Conservation (phyloP, 1,140 invertebrate species). For the Theocolax elegans region DNA sequence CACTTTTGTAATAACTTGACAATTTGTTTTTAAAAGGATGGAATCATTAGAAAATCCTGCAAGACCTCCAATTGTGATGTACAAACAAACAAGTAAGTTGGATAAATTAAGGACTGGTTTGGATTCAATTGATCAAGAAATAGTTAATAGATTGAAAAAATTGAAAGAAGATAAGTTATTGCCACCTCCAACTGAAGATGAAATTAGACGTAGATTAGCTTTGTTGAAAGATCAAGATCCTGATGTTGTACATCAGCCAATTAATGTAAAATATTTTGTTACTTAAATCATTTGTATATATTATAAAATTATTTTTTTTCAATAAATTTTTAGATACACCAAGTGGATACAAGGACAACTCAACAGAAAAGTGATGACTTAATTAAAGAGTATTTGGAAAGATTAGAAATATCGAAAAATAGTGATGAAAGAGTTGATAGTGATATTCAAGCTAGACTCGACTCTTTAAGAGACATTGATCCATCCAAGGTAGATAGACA, state of each 20-base stretch:
- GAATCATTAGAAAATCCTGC: conserved; percentile 61
- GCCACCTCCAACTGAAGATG: conserved; percentile 54
- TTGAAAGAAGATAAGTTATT: conserved; percentile 55
- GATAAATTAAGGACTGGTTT: conserved; percentile 59
- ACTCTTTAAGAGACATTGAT: conserved; percentile 50
- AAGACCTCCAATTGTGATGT: conserved; percentile 63
- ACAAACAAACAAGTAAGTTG: conserved; percentile 53
- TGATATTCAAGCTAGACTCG: conserved; percentile 52
- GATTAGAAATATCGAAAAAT: conserved; percentile 48
- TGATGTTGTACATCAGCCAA: conserved; percentile 39
- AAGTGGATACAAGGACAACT: conserved; percentile 57
- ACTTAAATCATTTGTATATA: not conserved
- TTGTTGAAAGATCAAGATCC: conserved; percentile 56
- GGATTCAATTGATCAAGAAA: conserved; percentile 59
- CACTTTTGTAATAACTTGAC: too few relatives aligned
- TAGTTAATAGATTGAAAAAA: conserved; percentile 61
- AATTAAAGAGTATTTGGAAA: conserved; percentile 56
- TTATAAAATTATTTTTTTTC: not conserved
- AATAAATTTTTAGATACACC: conserved; percentile 50
- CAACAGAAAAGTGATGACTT: conserved; percentile 61
- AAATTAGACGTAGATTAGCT: conserved; percentile 61
- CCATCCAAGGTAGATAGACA: conserved; percentile 43
- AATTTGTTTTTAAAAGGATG: conserved; percentile 48
- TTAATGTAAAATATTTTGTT: conserved; percentile 44
- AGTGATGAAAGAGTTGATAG: conserved; percentile 39